Conservation (phyloP, 1,140 invertebrate species). For the Mya arenaria region DNA sequence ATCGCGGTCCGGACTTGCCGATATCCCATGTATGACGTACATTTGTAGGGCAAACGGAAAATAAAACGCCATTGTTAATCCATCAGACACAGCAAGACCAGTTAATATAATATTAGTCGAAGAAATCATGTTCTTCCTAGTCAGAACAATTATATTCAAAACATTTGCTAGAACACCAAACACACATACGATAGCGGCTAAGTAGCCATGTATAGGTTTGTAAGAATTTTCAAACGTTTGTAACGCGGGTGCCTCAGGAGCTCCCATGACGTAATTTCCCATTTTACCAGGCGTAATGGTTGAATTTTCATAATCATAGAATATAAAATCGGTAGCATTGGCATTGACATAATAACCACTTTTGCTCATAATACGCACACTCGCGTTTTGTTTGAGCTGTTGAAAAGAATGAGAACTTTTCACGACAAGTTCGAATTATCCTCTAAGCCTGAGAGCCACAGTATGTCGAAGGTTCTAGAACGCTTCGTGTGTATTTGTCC, state of each 20-base stretch:
- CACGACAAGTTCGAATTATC: no score
- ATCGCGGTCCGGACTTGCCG: conserved; percentile 58
- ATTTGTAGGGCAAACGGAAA: conserved; percentile 76
- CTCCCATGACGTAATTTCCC: conserved; percentile 60
- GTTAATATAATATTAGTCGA: conserved; percentile 93
- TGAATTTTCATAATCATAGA: conserved; percentile 48
- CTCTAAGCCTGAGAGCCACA: no score
- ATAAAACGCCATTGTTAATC: conserved; percentile 88
- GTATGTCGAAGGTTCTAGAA: no score
- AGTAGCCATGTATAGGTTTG: conserved; percentile 86
- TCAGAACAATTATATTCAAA: conserved; percentile 94
- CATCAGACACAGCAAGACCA: conserved; percentile 91
- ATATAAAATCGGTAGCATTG: conserved; percentile 21
- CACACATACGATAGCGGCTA: conserved; percentile 89
- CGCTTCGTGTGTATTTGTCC: no score
- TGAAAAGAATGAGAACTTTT: no score
- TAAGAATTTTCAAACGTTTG: conserved; percentile 76
- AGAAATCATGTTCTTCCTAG: conserved; percentile 90
- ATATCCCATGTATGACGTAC: conserved; percentile 73
- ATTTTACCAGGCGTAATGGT: conserved; percentile 30
- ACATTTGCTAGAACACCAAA: conserved; percentile 95
- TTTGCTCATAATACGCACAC: conserved; percentile 43
- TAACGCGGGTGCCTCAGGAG: conserved; percentile 54
- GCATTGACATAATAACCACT: conserved; percentile 48
- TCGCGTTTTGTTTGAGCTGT: no score